Evolutionary conservation across 2,888 invertebrate genomes (phyloP).

Genomic region (Prosapia bicincta): DNA sequence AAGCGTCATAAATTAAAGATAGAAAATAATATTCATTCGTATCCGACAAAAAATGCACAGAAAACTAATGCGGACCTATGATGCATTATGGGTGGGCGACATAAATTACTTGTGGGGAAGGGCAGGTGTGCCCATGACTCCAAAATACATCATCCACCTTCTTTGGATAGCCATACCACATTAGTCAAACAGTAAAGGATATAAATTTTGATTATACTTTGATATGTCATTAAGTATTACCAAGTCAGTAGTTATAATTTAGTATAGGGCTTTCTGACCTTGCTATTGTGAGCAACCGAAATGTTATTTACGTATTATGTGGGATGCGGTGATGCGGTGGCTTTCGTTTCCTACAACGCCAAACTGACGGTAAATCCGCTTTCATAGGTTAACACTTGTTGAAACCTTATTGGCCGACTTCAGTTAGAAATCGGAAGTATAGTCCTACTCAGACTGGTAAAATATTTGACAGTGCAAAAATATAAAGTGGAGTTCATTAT

Average conservation of each 20-base stretch:
- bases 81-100: constrained; percentile 28
- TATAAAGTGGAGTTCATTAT: too few species aligned
- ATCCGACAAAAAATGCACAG: neutral
- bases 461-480: too few species aligned
- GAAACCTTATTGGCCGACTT: too few species aligned
- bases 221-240: constrained; percentile 30
- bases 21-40: neutral
- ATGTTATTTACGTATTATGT: constrained; percentile 2
- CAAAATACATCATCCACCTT: constrained; percentile 27
- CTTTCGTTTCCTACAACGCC: too few species aligned
- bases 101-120: constrained; percentile 26
- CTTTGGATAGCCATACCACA: constrained; percentile 25
- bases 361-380: too few species aligned
- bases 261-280: constrained; percentile 1
- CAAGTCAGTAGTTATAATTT: constrained; percentile 25
- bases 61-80: constrained; percentile 9
- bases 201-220: constrained; percentile 29
- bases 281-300: neutral
- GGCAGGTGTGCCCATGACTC: constrained; percentile 24
- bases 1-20: neutral
- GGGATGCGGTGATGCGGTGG: too few species aligned
- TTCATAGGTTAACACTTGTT: too few species aligned
- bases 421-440: too few species aligned
- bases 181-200: constrained; percentile 29
- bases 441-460: too few species aligned